These are phyloP conservation scores for Andrena flavipes DNA, from an alignment of 2,888 invertebrate species.

Conservation along the genomic window DNA sequence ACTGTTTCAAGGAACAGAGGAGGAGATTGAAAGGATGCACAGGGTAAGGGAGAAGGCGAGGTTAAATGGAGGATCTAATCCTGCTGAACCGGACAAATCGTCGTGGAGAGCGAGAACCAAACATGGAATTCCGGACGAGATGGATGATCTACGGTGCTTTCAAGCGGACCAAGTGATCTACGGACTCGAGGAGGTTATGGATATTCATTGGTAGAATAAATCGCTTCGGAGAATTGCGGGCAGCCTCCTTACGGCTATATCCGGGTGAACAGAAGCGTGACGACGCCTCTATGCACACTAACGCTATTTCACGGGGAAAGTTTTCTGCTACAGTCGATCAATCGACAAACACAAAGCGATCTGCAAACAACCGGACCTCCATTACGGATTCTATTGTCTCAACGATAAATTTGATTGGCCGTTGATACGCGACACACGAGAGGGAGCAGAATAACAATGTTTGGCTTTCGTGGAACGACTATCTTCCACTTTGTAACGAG, in stretches of 20 bases:
- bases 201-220: conserved; percentile 67
- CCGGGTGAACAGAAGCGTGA: conserved; percentile 32
- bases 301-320: conserved; percentile 61
- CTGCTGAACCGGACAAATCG: conserved; percentile 35
- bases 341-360: conserved; percentile 44
- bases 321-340: conserved; percentile 51
- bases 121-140: conserved; percentile 40
- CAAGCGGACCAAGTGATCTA: conserved; percentile 62
- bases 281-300: conserved; percentile 19
- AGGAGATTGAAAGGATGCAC: not conserved
- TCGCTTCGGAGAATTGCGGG: conserved; percentile 50
- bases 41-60: conserved; percentile 1
- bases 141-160: conserved; percentile 63
- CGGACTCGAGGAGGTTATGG: conserved; percentile 61
- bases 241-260: conserved; percentile 41
- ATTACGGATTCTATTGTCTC: conserved; percentile 20
- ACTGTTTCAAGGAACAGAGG: not conserved
- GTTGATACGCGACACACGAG: conserved; percentile 2
- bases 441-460: not conserved
- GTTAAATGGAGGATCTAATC: conserved; percentile 37
- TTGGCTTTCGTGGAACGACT: not conserved
- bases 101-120: conserved; percentile 23
- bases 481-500: not conserved
- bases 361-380: conserved; percentile 30
- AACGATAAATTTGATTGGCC: conserved; percentile 36